Evolutionary conservation across 2,888 invertebrate genomes (phyloP).

Genomic region (Apodemia duryi): DNA sequence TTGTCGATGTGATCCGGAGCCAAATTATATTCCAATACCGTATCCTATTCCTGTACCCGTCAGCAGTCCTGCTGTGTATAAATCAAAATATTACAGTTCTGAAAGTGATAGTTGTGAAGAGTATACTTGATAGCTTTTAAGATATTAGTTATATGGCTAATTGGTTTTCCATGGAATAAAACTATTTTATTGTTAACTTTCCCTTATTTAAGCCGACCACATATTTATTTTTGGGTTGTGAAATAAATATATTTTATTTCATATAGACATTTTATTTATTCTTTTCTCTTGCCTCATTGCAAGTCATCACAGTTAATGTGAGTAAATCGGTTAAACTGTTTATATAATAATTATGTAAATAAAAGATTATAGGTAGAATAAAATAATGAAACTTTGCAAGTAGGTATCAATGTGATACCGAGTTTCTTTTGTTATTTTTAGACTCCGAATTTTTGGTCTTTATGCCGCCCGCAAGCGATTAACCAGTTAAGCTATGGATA

Average conservation of each 20-base stretch:
- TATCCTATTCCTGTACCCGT: conserved; percentile 49
- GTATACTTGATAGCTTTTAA: background rate
- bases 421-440: too few species aligned
- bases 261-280: too few species aligned
- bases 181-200: background rate
- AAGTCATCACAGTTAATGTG: too few species aligned
- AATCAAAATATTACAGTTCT: conserved; percentile 34
- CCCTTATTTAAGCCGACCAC: background rate
- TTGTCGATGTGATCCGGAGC: conserved; percentile 32
- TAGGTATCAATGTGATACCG: background rate
- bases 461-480: too few species aligned
- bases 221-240: conserved; percentile 1
- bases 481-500: too few species aligned
- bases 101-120: conserved; percentile 22
- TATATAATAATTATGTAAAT: background rate
- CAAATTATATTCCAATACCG: conserved; percentile 40
- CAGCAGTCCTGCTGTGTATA: conserved; percentile 34
- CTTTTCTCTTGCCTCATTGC: too few species aligned
- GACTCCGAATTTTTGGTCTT: too few species aligned
- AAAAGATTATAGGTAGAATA: background rate
- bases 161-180: background rate
- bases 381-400: too few species aligned
- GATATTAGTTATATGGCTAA: background rate
- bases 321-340: too few species aligned
- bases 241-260: background rate